Percentiles rank a stretch among this genome's conserved stretches.
Conservation (phyloP, 2,113 vertebrate species). For the Glaucomys volans region DNA sequence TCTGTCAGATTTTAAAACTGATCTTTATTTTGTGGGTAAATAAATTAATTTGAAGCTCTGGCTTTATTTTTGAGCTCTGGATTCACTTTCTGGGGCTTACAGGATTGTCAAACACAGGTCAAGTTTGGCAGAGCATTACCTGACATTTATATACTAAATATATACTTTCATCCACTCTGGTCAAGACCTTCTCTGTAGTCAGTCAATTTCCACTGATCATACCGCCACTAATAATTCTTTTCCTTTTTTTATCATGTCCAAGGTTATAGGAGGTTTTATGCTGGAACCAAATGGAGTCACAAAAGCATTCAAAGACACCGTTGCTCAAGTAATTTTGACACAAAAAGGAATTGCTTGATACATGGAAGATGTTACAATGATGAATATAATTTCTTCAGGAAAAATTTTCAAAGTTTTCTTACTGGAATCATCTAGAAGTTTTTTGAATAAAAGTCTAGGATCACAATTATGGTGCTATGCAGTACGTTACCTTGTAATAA, state of each 20-base stretch:
- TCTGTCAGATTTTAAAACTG: slow-evolving; percentile 23
- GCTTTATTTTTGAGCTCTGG: background rate
- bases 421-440: background rate
- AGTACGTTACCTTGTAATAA: background rate
- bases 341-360: background rate
- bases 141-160: background rate
- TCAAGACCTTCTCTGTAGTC: background rate
- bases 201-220: background rate
- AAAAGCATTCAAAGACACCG: slow-evolving; percentile 8
- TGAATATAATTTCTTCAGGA: background rate
- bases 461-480: background rate
- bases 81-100: background rate
- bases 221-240: background rate
- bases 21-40: slow-evolving; percentile 37
- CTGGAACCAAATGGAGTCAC: background rate
- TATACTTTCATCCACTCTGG: background rate
- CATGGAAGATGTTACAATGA: background rate
- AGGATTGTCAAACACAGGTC: background rate
- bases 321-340: slow-evolving; percentile 22
- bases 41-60: background rate
- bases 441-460: background rate
- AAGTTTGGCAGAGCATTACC: background rate
- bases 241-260: background rate
- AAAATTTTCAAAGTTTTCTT: background rate
- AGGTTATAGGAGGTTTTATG: background rate